These are phyloP conservation scores for Centruroides vittatus DNA, from an alignment of 1,140 invertebrate species.

Conservation along the genomic window DNA sequence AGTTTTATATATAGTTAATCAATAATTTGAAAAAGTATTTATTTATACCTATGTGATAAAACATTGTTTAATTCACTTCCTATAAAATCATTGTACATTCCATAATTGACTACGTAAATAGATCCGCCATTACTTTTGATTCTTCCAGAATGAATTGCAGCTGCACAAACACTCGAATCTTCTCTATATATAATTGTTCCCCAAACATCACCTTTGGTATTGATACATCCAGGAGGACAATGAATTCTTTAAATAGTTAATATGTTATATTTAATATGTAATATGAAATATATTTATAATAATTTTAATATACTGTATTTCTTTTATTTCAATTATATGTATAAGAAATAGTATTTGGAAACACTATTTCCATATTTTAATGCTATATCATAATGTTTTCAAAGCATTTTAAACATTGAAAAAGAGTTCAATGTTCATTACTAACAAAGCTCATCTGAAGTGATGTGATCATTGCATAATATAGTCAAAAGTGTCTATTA, in stretches of 20 bases:
- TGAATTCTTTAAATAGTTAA: neutral
- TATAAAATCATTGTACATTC: constrained; percentile 9
- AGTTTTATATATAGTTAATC: neutral
- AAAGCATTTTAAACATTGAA: no score
- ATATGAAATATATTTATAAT: neutral
- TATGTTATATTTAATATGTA: neutral
- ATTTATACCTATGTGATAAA: constrained; percentile 1
- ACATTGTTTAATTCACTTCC: constrained; percentile 11
- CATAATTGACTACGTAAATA: constrained; percentile 12
- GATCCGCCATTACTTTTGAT: constrained; percentile 9
- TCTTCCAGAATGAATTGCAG: constrained; percentile 14
- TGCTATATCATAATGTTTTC: no score
- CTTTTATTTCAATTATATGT: no score
- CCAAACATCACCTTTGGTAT: constrained; percentile 3
- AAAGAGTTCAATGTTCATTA: no score
- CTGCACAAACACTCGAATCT: constrained; percentile 10
- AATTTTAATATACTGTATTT: neutral
- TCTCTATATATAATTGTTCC: constrained; percentile 12
- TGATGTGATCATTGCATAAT: no score
- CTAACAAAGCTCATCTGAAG: no score
- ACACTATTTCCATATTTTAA: neutral
- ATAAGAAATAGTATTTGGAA: neutral
- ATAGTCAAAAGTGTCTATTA: no score
- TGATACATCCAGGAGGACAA: constrained; percentile 11
- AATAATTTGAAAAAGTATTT: neutral